Base-by-base conservation (phyloP, 2,888 invertebrate genomes). In the Rotaria macrura region DNA sequence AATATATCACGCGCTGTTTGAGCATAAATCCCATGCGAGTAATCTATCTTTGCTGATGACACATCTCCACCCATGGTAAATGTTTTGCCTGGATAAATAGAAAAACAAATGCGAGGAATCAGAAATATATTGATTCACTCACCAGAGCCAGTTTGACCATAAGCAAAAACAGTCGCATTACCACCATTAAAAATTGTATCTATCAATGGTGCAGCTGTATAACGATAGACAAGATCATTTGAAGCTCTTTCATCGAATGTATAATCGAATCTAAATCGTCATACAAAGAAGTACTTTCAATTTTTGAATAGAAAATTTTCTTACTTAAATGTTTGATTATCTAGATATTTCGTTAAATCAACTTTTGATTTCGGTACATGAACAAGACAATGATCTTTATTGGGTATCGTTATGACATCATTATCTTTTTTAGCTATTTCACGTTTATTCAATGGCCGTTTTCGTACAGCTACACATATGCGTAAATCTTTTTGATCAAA, bases 81-180 rank as follows among this genome's bases (percentile, higher is more conserved):
- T 94, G 93, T 99, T 95, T 90, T 97, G 93, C 74, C 74, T 74
- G 43, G 23, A 74, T 40, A 0, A 40, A n/a, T 20, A 40, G 38
- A 43, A 43, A 1, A 34, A 74, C 20, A 65, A 17, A 65, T 29
- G 20, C 10, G 1, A 43, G 12, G 5, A 23, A 10, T 25, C 1
- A 2, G 43, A 38, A 23, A 2, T 25, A 49, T 87, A 89, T 88
- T 94, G 93, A 99, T 95, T 90, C 17, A 74, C 43, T 10, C 97
- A 93, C 93, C 93, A 89, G 96, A 96, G 83, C 98, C 99, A 2
- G 98, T 99, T 92, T 99, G 99, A 85, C 99, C 99, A 91, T 99
- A 99, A 9, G 99, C 98, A 92, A 99, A 99, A 91, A 99, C 99
- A 40, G 98, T 99, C 43, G 99, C 98, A 95, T 97, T 97, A 83